Base-by-base conservation (phyloP, 1,140 invertebrate species). In the Zeugodacus cucurbitae region DNA sequence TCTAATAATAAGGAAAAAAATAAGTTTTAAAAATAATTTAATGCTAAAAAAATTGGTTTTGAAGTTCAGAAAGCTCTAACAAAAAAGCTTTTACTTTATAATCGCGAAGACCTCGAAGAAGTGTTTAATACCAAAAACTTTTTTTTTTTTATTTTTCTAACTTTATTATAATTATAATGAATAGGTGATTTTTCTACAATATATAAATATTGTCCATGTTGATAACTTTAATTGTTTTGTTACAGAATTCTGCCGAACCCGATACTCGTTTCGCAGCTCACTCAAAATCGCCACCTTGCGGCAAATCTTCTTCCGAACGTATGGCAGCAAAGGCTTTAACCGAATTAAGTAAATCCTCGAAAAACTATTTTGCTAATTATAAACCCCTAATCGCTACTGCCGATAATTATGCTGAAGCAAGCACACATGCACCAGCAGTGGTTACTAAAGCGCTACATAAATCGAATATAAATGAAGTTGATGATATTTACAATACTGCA, bases 301-400 rank as follows among this genome's bases (percentile, higher is more conserved):
- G 82, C 14, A 91, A 92, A 41, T 90, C 91, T 74, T 90, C 92
- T 88, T 92, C 92, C 5, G 93, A 93, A 90, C 90, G 90, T 88
- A 93, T 93, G 88, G 93, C 93, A 86, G 93, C 93, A 34, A 92
- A 91, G 58, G 93, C 93, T 87, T 89, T 93, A 78, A 93, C 93
- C 67, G 93, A 93, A 90, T 87, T 93, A 29, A 91, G 93, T 88
- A 93, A 91, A 88, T 92, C 91, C 62, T 91, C 92, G 88, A 92
- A 93, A 88, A 88, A 88, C 32, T 74, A 70, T 78, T 82, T 82
- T 78, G 62, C 22, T 48, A 87, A 82, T 86, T 58, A 82, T 59
- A 88, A 88, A 32, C 34, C 59, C 29, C 22, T 58, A 88, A 88
- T 57, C 85, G 20, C 67, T 22, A 34, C 54, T 74, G 48, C 74